Evolutionary conservation across 2,888 invertebrate species (phyloP).

Genomic region (Drosophila merina): DNA sequence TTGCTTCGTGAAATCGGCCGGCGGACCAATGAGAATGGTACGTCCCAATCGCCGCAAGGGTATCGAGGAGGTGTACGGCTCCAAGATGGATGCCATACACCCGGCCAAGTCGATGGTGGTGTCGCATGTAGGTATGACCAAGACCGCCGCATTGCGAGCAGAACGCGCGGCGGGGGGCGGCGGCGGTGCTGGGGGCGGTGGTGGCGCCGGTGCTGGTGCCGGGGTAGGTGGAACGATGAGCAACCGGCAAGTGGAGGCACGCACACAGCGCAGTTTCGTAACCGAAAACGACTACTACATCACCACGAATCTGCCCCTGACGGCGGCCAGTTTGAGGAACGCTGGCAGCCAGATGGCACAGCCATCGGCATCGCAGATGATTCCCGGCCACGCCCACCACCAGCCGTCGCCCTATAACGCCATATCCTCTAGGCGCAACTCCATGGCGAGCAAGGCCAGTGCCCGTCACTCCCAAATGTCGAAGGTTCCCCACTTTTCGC

Average conservation of each 20-base stretch:
- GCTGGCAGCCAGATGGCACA: slow-evolving; percentile 20
- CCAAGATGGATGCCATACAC: slow-evolving; percentile 63
- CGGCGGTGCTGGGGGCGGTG: slow-evolving; percentile 7
- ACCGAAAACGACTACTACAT: slow-evolving; percentile 71
- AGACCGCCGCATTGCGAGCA: slow-evolving; percentile 54
- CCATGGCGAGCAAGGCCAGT: slow-evolving; percentile 31
- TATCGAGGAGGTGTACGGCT: slow-evolving; percentile 79
- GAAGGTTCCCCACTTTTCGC: slow-evolving; percentile 52
- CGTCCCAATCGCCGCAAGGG: slow-evolving; percentile 75
- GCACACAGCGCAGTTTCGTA: slow-evolving; percentile 64
- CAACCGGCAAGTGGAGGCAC: slow-evolving; percentile 48
- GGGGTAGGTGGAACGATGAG: slow-evolving; percentile 24
- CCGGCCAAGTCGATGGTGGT: slow-evolving; percentile 51
- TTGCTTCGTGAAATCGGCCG: not conserved
- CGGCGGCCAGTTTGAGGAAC: slow-evolving; percentile 47
- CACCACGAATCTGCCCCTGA: slow-evolving; percentile 63
- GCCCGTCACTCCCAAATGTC: slow-evolving; percentile 42
- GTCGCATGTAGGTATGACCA: slow-evolving; percentile 50
- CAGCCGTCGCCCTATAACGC: slow-evolving; percentile 42
- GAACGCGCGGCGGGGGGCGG: slow-evolving; percentile 20
- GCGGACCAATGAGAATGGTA: slow-evolving; percentile 69
- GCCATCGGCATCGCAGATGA: slow-evolving; percentile 28
- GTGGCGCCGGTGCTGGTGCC: slow-evolving; percentile 3
- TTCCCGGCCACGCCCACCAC: slow-evolving; percentile 17
- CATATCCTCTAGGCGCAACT: slow-evolving; percentile 43